phyloP scores from a whole-genome alignment of 2,113 vertebrate species.

The Morone chrysops region DNA sequence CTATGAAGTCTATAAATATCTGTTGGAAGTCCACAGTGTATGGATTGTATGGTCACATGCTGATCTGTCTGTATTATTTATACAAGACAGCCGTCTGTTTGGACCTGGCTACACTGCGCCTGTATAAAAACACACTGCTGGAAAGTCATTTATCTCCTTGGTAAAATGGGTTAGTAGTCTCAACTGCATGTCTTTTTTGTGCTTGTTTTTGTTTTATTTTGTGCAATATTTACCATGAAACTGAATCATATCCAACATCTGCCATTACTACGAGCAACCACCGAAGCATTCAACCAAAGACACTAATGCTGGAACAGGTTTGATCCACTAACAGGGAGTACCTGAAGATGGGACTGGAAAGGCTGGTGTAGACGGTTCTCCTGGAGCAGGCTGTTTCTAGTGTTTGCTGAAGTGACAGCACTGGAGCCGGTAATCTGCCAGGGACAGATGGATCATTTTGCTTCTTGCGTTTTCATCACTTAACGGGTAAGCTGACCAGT shows the following conservation, averaged over 20 bases:
- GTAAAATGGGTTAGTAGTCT: neutral
- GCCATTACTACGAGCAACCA: neutral
- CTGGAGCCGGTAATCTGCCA: neutral
- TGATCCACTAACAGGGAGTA: neutral
- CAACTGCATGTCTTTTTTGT: neutral
- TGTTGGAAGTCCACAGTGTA: neutral
- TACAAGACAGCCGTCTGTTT: neutral
- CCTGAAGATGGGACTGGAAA: neutral
- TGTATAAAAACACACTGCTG: neutral
- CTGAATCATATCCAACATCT: neutral
- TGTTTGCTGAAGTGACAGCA: slow-evolving; percentile 5
- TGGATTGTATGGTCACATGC: neutral
- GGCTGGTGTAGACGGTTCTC: neutral
- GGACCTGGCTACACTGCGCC: neutral
- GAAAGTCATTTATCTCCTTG: neutral
- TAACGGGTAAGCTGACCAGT: neutral
- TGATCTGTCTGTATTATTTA: slow-evolving; percentile 15
- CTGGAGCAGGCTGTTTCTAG: neutral
- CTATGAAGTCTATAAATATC: slow-evolving; percentile 7
- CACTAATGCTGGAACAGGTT: neutral
- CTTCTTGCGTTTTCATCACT: neutral
- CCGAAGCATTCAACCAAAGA: neutral
- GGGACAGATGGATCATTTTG: slow-evolving; percentile 6
- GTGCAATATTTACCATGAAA: neutral
- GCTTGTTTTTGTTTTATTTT: neutral